Conservation (phyloP, 2,797 vertebrate genomes). For the Ataeniobius toweri region DNA sequence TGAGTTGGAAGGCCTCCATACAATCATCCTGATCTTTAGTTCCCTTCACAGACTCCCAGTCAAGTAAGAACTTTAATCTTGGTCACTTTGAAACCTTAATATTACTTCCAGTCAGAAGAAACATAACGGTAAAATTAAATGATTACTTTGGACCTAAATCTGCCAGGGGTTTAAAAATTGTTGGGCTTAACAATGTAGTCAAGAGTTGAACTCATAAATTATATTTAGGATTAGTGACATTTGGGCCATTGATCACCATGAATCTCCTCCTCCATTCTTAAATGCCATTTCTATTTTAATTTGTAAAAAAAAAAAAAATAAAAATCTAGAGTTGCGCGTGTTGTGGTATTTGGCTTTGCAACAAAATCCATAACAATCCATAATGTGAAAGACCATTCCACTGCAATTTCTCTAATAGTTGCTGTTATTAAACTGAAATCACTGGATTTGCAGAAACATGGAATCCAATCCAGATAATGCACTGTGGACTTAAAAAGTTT, state of each 20-base stretch:
- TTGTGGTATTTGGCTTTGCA: constrained; percentile 4
- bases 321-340: neutral
- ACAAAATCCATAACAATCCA: neutral
- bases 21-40: neutral
- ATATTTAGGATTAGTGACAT: neutral
- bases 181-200: neutral
- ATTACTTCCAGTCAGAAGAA: neutral
- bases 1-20: neutral
- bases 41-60: neutral
- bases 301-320: neutral
- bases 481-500: neutral
- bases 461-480: neutral
- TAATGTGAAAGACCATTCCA: neutral
- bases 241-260: neutral
- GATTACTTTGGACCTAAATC: neutral
- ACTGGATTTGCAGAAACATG: neutral
- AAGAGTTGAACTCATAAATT: neutral
- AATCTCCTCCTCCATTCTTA: neutral
- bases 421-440: neutral
- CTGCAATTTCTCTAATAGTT: neutral
- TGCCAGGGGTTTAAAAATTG: neutral
- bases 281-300: neutral
- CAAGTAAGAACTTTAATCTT: neutral
- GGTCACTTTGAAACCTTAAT: neutral
- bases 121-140: neutral